A percentile compares a stretch with the other conserved stretches of the same genome.
These are phyloP conservation scores for Octopus bimaculoides DNA, from an alignment of 1,140 invertebrate species.

Conservation along the genomic window DNA sequence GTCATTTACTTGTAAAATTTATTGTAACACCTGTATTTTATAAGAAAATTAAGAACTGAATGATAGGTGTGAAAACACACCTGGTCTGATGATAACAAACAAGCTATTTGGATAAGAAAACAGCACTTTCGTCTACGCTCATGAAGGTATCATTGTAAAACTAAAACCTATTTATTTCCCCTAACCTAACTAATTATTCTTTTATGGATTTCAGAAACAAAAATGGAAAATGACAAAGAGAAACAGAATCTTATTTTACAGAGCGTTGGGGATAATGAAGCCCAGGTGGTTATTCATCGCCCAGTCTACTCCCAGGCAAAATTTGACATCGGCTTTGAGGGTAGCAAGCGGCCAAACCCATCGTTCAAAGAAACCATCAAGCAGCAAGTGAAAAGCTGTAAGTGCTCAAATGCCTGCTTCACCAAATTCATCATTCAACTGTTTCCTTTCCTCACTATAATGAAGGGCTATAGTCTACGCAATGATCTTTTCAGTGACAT, in stretches of 20 bases:
- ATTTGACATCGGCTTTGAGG: constrained; percentile 52
- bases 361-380: constrained; percentile 26
- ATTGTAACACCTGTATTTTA: too few species aligned
- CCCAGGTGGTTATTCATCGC: constrained; percentile 42
- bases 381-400: constrained; percentile 34
- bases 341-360: constrained; percentile 21
- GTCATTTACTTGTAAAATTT: too few species aligned
- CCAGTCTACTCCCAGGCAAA: constrained; percentile 51
- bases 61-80: too few species aligned
- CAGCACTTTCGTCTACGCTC: too few species aligned
- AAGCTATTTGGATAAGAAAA: too few species aligned
- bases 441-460: constrained; percentile 50
- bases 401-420: constrained; percentile 38
- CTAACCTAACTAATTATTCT: too few species aligned
- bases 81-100: too few species aligned
- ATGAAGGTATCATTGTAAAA: too few species aligned
- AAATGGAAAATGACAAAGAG: constrained; percentile 15
- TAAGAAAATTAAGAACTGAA: too few species aligned
- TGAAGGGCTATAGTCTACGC: constrained; percentile 51
- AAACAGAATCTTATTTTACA: constrained; percentile 20
- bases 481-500: constrained; percentile 53
- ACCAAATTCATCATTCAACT: constrained; percentile 33
- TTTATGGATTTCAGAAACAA: too few species aligned
- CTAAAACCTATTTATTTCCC: too few species aligned
- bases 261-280: constrained; percentile 24